Conservation (phyloP, 1,140 invertebrate genomes). For the Zaprionus ornatus region DNA sequence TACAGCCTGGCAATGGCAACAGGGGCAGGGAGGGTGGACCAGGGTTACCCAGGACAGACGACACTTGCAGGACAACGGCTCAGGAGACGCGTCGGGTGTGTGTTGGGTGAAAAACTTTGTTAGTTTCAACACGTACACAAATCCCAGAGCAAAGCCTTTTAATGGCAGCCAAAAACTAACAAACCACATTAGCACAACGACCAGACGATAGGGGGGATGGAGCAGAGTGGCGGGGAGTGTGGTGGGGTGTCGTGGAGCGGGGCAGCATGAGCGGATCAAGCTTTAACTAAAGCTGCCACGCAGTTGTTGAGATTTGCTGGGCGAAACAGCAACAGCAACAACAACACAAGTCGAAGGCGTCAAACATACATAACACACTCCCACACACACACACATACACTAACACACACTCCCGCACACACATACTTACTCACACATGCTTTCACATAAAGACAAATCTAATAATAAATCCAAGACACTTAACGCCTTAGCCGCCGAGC, state of each 20-base stretch:
- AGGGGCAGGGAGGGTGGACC: not conserved
- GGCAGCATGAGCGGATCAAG: slow-evolving; percentile 30
- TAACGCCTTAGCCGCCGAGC: slow-evolving; percentile 76
- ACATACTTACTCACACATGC: slow-evolving; percentile 13
- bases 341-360: slow-evolving; percentile 48
- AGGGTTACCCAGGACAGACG: not conserved
- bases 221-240: not conserved
- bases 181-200: slow-evolving; percentile 70
- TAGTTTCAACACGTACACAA: slow-evolving; percentile 81
- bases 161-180: slow-evolving; percentile 79
- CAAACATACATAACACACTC: slow-evolving; percentile 61
- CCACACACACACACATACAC: slow-evolving; percentile 16
- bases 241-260: not conserved
- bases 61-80: slow-evolving; percentile 7
- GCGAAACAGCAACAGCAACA: slow-evolving; percentile 16
- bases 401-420: slow-evolving; percentile 20
- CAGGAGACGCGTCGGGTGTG: not conserved
- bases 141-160: slow-evolving; percentile 80
- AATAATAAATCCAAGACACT: slow-evolving; percentile 81
- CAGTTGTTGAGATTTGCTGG: slow-evolving; percentile 73
- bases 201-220: not conserved
- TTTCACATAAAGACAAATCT: slow-evolving; percentile 61
- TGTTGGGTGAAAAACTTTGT: slow-evolving; percentile 53
- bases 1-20: slow-evolving; percentile 33
- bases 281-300: slow-evolving; percentile 67